phyloP scores from a whole-genome alignment of 2,888 invertebrate species.

The Eutolmus rufibarbis region DNA sequence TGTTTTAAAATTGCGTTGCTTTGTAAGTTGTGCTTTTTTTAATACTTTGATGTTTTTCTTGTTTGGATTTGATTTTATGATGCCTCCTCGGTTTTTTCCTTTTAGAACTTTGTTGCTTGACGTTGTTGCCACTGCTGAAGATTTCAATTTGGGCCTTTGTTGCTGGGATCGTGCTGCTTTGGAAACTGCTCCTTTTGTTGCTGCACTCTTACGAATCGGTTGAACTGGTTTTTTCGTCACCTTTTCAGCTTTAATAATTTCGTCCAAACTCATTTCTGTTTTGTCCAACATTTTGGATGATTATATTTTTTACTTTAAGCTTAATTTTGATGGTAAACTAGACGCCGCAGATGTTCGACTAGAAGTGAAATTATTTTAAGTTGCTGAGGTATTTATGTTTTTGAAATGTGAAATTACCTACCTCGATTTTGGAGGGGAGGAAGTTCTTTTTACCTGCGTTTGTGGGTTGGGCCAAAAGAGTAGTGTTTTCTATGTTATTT shows the following conservation, averaged over 20 bases:
- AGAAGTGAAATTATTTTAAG: not conserved
- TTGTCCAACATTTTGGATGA: not conserved
- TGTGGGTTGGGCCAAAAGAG: not conserved
- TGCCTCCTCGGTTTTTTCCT: not conserved
- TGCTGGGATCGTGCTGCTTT: not conserved
- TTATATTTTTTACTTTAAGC: not conserved
- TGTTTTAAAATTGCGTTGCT: not conserved
- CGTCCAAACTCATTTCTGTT: not conserved
- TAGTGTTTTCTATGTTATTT: not conserved
- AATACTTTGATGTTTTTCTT: not conserved
- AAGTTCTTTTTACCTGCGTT: not conserved
- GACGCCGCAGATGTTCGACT: not conserved
- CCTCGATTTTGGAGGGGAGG: not conserved
- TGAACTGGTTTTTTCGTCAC: not conserved
- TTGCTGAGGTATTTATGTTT: not conserved
- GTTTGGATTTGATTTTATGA: not conserved
- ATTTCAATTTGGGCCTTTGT: not conserved
- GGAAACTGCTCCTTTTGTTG: not conserved
- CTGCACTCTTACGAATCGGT: not conserved
- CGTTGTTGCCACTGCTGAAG: not conserved
- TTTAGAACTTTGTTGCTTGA: not conserved
- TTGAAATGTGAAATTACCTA: not conserved
- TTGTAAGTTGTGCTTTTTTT: not conserved
- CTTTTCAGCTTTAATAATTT: not conserved
- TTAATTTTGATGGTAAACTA: not conserved